Conservation (phyloP, 2,113 vertebrate genomes). For the Zapornia atra region DNA sequence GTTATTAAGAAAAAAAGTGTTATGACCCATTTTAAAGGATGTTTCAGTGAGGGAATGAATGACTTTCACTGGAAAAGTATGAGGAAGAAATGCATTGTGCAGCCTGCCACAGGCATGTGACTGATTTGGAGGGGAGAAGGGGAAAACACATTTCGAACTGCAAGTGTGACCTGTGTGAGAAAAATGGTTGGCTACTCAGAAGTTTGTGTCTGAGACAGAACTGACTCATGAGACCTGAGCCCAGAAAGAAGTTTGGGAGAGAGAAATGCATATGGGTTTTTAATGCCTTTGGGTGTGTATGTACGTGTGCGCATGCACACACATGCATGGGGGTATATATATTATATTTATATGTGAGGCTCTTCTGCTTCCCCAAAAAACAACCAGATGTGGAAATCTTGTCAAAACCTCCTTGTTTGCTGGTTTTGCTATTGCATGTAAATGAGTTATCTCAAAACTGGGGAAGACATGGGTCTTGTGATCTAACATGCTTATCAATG, state of each 20-base stretch:
- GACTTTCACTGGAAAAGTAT: background rate
- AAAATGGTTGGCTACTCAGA: background rate
- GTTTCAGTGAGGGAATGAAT: background rate
- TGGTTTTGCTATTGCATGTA: background rate
- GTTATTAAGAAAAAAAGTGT: background rate
- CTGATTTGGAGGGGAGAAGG: background rate
- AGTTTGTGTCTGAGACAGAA: background rate
- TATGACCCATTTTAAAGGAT: background rate
- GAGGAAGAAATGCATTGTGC: background rate
- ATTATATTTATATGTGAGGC: background rate
- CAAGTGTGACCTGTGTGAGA: background rate
- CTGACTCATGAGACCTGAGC: background rate
- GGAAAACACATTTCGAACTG: background rate
- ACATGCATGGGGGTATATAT: background rate
- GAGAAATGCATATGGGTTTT: background rate
- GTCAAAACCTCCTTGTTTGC: background rate
- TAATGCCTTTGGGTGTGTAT: too few relatives aligned
- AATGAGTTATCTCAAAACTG: background rate
- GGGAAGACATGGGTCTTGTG: background rate
- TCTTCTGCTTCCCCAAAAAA: background rate
- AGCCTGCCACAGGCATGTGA: background rate
- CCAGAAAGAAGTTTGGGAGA: background rate
- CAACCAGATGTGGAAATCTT: background rate
- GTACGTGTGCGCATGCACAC: fast-evolving
- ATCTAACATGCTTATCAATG: background rate